These are phyloP conservation scores for Coluber constrictor DNA, from an alignment of 2,797 vertebrate species.

Conservation along the genomic window DNA sequence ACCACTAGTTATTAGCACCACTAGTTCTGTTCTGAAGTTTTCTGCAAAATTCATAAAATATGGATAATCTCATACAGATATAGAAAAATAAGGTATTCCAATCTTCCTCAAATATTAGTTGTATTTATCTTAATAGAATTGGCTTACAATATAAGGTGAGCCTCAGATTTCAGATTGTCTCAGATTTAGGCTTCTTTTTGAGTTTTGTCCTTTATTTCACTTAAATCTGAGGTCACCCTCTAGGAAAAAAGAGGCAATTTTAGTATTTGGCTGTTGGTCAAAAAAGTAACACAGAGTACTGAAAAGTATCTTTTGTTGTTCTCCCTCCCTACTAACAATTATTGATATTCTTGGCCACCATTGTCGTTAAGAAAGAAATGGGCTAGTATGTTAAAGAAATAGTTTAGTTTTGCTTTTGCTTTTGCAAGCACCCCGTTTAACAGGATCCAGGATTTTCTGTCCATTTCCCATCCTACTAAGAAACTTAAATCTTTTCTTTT, in stretches of 20 bases:
- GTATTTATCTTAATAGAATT: neutral
- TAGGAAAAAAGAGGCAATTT: neutral
- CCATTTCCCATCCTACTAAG: neutral
- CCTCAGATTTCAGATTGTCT: neutral
- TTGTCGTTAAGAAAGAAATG: neutral
- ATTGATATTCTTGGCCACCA: neutral
- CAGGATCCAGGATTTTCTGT: neutral
- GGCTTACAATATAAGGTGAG: neutral
- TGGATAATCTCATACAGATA: neutral
- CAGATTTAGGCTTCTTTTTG: neutral
- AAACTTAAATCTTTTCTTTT: neutral
- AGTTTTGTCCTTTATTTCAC: neutral
- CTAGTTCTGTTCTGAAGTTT: neutral
- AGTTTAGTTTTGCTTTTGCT: neutral
- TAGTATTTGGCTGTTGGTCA: neutral
- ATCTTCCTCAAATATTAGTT: neutral
- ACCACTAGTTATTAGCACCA: neutral
- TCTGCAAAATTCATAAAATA: neutral
- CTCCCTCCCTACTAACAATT: neutral
- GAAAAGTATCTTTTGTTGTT: neutral
- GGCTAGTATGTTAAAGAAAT: neutral
- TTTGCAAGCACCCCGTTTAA: neutral
- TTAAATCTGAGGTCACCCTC: neutral
- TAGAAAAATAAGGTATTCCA: neutral
- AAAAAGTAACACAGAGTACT: neutral